Evolutionary conservation across 2,113 vertebrate species (phyloP).

Genomic region (Struthio camelus): DNA sequence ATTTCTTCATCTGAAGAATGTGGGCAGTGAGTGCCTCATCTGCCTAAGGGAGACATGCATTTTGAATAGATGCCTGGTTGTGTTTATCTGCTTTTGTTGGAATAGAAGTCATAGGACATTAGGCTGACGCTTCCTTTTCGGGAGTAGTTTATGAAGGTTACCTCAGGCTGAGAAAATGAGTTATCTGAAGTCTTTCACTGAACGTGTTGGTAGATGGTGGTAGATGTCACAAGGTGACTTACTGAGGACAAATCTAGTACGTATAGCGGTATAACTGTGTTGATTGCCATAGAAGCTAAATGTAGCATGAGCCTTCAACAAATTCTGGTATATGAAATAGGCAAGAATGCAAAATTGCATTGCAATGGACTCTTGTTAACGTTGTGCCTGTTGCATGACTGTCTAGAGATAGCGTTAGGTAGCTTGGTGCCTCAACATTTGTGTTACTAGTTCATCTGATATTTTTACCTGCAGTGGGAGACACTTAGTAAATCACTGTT

Average conservation of each 20-base stretch:
- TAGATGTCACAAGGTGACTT: not conserved
- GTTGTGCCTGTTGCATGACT: not conserved
- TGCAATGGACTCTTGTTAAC: too few species aligned
- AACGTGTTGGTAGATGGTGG: too few species aligned
- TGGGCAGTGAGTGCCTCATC: not conserved
- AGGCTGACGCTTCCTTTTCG: not conserved
- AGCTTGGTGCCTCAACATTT: not conserved
- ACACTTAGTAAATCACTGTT: too few species aligned
- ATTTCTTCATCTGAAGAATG: not conserved
- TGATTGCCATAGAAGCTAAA: not conserved
- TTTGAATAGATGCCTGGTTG: not conserved
- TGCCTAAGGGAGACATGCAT: not conserved
- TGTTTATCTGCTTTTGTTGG: not conserved
- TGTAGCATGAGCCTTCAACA: not conserved
- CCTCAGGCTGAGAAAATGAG: conserved; percentile 16
- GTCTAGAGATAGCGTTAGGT: not conserved
- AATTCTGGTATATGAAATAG: not conserved
- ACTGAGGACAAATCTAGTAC: not conserved
- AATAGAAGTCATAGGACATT: not conserved
- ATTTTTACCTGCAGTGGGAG: not conserved
- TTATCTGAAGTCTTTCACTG: not conserved
- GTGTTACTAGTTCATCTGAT: not conserved
- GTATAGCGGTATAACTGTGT: not conserved
- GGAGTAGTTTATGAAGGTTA: not conserved
- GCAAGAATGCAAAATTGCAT: not conserved